phyloP scores from a whole-genome alignment of 2,888 invertebrate species.

The Calliopum simillimum region DNA sequence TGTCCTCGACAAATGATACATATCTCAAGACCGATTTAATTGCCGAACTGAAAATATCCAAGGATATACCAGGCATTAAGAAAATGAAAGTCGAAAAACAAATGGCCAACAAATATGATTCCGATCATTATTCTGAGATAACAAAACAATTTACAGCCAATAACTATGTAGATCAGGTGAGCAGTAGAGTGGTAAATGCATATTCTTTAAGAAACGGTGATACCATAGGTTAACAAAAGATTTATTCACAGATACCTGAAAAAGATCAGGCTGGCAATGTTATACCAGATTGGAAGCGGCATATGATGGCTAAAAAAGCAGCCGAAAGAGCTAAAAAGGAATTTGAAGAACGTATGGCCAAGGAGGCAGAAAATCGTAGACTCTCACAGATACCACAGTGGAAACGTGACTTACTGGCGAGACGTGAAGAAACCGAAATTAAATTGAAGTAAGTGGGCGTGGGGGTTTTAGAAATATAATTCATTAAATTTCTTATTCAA shows the following conservation, averaged over 20 bases:
- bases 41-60: conserved; percentile 91
- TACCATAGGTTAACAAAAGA: conserved; percentile 58
- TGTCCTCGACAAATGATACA: conserved; percentile 75
- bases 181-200: conserved; percentile 53
- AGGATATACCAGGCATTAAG: conserved; percentile 92
- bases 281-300: conserved; percentile 95
- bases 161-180: conserved; percentile 91
- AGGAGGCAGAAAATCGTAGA: conserved; percentile 86
- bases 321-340: conserved; percentile 94
- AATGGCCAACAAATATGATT: conserved; percentile 84
- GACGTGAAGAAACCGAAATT: conserved; percentile 82
- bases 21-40: conserved; percentile 88
- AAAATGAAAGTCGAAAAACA: conserved; percentile 92
- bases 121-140: conserved; percentile 86
- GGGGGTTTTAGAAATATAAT: neutral
- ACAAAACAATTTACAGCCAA: conserved; percentile 85
- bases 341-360: conserved; percentile 85
- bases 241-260: conserved; percentile 81
- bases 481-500: no score
- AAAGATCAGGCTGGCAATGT: conserved; percentile 88
- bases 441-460: conserved; percentile 77
- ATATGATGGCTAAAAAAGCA: conserved; percentile 94
- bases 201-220: conserved; percentile 22
- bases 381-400: conserved; percentile 91
- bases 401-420: conserved; percentile 89